Conservation (phyloP, 2,888 invertebrate species). For the Patella caerulea region DNA sequence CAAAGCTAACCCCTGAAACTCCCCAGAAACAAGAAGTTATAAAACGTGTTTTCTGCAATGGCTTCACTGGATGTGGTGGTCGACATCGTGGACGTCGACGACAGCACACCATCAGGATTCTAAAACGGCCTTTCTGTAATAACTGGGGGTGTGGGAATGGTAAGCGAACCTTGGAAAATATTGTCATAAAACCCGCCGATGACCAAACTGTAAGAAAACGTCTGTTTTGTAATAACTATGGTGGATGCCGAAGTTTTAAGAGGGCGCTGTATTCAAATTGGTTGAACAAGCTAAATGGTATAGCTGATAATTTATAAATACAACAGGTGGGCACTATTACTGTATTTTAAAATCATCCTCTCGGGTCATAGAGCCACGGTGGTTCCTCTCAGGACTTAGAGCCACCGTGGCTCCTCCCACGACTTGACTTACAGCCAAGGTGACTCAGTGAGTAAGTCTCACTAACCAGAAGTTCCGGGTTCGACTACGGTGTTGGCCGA, state of each 20-base stretch:
- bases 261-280: constrained; percentile 33
- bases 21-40: constrained; percentile 3
- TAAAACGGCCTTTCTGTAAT: constrained; percentile 59
- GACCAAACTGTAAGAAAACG: constrained; percentile 21
- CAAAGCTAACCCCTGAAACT: not conserved
- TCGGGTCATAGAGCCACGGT: too few relatives aligned
- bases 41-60: constrained; percentile 43
- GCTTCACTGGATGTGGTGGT: constrained; percentile 43
- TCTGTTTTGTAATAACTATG: constrained; percentile 40
- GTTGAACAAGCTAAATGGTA: constrained; percentile 27
- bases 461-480: too few relatives aligned
- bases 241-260: constrained; percentile 37
- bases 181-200: not conserved
- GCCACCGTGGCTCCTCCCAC: too few relatives aligned
- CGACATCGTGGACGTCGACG: constrained; percentile 32
- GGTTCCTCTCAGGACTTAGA: too few relatives aligned
- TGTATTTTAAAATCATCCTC: not conserved
- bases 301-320: constrained; percentile 23
- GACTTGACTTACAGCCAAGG: too few relatives aligned
- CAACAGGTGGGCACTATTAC: constrained; percentile 11
- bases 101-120: constrained; percentile 18
- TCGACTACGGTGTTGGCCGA: too few relatives aligned
- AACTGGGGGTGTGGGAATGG: constrained; percentile 55
- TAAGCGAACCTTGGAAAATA: constrained; percentile 26
- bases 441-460: too few relatives aligned